These are phyloP conservation scores for Pachydiplax longipennis DNA, from an alignment of 2,888 invertebrate genomes.

Conservation along the genomic window DNA sequence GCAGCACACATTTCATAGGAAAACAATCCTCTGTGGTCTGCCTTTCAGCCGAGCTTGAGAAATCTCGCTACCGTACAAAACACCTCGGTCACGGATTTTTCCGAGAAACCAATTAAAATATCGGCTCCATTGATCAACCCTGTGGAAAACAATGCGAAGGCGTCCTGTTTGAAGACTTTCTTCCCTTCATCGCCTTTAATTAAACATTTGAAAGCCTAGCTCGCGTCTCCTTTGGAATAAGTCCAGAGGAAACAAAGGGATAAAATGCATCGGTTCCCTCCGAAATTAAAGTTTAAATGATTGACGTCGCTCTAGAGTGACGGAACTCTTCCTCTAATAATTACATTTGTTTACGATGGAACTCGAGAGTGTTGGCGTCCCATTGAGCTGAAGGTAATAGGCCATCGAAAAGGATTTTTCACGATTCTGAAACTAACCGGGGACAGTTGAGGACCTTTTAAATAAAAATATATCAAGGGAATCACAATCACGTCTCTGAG, in stretches of 20 bases:
- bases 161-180: neutral
- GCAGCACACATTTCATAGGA: neutral
- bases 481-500: no score
- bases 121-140: neutral
- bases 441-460: no score
- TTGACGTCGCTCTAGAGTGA: neutral
- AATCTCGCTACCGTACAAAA: neutral
- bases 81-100: neutral
- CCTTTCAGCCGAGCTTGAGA: neutral
- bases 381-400: no score
- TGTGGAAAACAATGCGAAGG: neutral
- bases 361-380: neutral
- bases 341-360: neutral
- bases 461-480: no score
- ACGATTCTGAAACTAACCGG: no score
- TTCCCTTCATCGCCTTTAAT: neutral
- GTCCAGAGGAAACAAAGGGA: neutral
- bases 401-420: no score
- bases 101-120: neutral
- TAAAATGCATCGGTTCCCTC: neutral
- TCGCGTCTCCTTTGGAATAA: neutral
- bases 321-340: neutral
- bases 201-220: neutral
- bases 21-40: neutral
- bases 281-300: neutral